phyloP scores from a whole-genome alignment of 2,888 invertebrate species.

The Orthonevra nobilis region DNA sequence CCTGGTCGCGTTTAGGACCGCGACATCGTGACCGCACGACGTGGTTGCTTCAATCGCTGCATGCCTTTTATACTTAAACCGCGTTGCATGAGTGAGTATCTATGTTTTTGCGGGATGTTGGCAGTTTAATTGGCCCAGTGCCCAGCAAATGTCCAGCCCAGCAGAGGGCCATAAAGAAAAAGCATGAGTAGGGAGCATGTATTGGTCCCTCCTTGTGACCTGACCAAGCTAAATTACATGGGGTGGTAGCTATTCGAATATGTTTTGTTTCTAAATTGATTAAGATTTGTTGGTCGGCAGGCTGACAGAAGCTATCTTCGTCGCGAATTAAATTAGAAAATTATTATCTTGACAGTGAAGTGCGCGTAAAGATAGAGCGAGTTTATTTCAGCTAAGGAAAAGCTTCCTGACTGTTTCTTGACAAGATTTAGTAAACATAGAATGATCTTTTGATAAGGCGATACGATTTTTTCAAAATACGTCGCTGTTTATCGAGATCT shows the following conservation, averaged over 20 bases:
- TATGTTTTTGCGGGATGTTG: not conserved
- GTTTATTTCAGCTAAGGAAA: not conserved
- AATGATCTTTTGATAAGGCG: not conserved
- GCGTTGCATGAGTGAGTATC: not conserved
- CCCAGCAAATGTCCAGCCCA: conserved; percentile 54
- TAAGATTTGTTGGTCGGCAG: conserved; percentile 15
- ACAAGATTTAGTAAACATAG: not conserved
- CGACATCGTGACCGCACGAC: conserved; percentile 36
- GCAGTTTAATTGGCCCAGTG: conserved; percentile 42
- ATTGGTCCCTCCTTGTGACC: no score
- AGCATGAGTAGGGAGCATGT: conserved; percentile 5
- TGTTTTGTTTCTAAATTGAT: conserved; percentile 9
- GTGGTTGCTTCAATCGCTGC: conserved; percentile 1
- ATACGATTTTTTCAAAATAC: conserved; percentile 15
- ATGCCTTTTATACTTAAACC: conserved; percentile 25
- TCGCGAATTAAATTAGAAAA: not conserved
- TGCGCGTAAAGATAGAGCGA: not conserved
- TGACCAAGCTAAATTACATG: conserved; percentile 33
- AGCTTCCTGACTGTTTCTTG: not conserved
- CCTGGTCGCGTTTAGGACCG: not conserved
- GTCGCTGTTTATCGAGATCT: no score
- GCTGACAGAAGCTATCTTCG: not conserved
- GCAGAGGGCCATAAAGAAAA: not conserved
- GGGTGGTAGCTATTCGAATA: not conserved
- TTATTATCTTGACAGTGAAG: conserved; percentile 5